Percentiles rank a stretch among this genome's conserved stretches.
These are phyloP conservation scores for Pelecanus crispus DNA, from an alignment of 2,113 vertebrate genomes.

Conservation along the genomic window DNA sequence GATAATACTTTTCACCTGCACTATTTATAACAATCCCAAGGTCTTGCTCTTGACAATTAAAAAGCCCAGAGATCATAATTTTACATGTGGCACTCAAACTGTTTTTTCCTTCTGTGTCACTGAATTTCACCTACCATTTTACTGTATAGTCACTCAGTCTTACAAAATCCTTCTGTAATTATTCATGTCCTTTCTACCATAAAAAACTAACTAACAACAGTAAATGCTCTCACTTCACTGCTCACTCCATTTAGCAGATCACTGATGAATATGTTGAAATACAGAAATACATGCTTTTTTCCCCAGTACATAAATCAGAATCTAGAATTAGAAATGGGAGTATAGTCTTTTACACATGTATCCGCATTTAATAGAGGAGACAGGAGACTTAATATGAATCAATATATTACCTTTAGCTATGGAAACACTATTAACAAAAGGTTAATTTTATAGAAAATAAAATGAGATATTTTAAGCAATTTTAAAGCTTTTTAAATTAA, in stretches of 20 bases:
- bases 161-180: background rate
- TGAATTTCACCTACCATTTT: background rate
- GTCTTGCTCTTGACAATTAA: background rate
- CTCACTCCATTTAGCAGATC: background rate
- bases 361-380: background rate
- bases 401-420: background rate
- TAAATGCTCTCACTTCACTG: background rate
- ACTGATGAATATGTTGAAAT: background rate
- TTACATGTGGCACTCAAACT: background rate
- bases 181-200: background rate
- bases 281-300: fast-evolving
- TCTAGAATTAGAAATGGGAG: background rate
- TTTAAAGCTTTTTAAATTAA: background rate
- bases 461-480: background rate
- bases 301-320: background rate
- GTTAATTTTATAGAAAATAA: background rate
- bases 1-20: background rate
- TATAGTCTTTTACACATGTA: background rate
- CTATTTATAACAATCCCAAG: background rate
- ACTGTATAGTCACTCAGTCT: background rate
- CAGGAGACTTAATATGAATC: background rate
- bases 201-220: background rate
- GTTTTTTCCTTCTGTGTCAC: background rate
- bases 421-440: background rate
- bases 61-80: background rate